phyloP scores from a whole-genome alignment of 2,888 invertebrate species.

The Dascillus cervinus region DNA sequence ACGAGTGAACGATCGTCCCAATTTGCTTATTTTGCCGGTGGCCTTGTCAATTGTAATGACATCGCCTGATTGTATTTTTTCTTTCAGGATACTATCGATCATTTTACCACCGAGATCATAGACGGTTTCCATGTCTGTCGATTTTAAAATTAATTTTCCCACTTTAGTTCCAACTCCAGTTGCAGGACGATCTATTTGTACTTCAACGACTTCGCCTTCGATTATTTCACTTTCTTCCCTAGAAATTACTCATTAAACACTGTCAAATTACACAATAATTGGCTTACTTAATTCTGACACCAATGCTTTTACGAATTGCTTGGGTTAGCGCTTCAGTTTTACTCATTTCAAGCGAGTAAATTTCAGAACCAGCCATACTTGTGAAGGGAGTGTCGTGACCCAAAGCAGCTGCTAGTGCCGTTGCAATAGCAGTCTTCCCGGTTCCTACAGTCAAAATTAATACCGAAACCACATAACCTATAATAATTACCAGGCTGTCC shows the following conservation, averaged over 20 bases:
- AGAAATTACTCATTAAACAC: slow-evolving; percentile 6
- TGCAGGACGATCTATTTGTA: slow-evolving; percentile 92
- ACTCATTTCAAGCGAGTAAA: slow-evolving; percentile 97
- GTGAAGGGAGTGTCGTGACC: slow-evolving; percentile 97
- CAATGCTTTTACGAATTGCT: slow-evolving; percentile 94
- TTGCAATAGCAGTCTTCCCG: slow-evolving; percentile 98
- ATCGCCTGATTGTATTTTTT: slow-evolving; percentile 93
- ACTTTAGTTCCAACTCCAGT: slow-evolving; percentile 82
- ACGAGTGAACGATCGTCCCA: slow-evolving; percentile 92
- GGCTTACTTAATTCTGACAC: slow-evolving; percentile 61
- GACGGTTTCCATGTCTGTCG: slow-evolving; percentile 99
- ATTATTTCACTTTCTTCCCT: slow-evolving; percentile 98
- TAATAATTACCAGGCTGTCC: slow-evolving; percentile 83
- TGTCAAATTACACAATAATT: neutral
- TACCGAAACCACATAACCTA: no score
- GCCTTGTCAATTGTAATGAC: slow-evolving; percentile 98
- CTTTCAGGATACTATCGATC: slow-evolving; percentile 93
- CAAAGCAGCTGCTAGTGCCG: slow-evolving; percentile 89
- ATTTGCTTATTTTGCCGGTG: slow-evolving; percentile 61
- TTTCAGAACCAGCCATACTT: slow-evolving; percentile 97
- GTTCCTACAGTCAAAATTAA: slow-evolving; percentile 38
- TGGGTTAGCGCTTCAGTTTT: slow-evolving; percentile 98
- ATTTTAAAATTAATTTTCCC: slow-evolving; percentile 93
- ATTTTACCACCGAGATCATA: slow-evolving; percentile 98
- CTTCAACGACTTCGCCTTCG: slow-evolving; percentile 97